phyloP scores from a whole-genome alignment of 2,797 vertebrate species.

The Molossus molossus region DNA sequence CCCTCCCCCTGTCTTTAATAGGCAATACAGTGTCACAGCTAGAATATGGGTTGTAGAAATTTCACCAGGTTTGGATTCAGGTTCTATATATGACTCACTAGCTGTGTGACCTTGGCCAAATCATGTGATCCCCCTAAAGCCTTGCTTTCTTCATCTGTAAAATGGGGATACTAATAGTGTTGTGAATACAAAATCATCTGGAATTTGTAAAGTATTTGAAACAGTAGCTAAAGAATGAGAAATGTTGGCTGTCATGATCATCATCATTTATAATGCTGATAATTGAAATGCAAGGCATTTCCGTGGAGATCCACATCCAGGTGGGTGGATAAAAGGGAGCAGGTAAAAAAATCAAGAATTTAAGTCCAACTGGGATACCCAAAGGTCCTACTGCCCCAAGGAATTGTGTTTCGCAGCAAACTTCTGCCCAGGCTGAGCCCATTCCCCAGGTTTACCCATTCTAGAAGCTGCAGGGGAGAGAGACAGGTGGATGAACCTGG shows the following conservation, averaged over 20 bases:
- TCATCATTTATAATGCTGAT: background rate
- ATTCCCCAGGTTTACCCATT: background rate
- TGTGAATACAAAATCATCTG: constrained; percentile 3
- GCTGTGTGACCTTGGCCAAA: background rate
- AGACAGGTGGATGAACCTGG: background rate
- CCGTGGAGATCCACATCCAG: background rate
- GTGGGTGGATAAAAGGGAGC: background rate
- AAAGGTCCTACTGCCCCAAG: background rate
- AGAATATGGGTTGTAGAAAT: background rate
- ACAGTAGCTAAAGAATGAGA: background rate
- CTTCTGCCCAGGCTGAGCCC: background rate
- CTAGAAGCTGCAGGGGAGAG: background rate
- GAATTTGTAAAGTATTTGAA: constrained; percentile 38
- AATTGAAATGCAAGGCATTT: background rate
- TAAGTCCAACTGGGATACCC: background rate
- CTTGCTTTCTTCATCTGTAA: constrained; percentile 39
- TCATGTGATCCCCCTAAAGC: background rate
- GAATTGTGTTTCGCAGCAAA: constrained; percentile 28
- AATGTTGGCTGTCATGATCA: background rate
- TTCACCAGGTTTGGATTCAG: background rate
- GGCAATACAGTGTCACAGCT: background rate
- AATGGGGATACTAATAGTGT: background rate
- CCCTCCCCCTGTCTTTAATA: background rate
- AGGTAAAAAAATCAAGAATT: constrained; percentile 49
- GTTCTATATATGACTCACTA: background rate